A percentile compares a stretch with the other conserved stretches of the same genome.
These are phyloP conservation scores for Anisognathus igniventris DNA, from an alignment of 2,797 vertebrate species.

Conservation along the genomic window DNA sequence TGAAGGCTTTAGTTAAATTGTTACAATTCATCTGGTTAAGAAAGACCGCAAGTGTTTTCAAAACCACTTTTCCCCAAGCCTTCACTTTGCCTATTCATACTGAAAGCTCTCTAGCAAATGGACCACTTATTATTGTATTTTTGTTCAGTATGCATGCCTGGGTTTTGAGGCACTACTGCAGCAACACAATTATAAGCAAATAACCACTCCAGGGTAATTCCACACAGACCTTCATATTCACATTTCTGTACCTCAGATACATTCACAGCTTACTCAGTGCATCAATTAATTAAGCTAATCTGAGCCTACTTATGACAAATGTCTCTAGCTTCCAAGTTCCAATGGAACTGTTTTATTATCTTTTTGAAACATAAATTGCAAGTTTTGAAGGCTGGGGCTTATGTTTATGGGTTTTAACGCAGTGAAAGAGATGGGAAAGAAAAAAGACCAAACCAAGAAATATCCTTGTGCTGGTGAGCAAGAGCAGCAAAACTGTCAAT, in stretches of 20 bases:
- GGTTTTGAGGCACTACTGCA: background rate
- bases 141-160: background rate
- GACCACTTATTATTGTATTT: background rate
- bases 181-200: background rate
- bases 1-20: background rate
- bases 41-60: background rate
- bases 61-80: background rate
- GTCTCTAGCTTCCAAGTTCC: background rate
- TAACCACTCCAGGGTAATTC: background rate
- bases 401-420: background rate
- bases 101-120: background rate
- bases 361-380: background rate
- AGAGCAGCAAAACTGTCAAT: background rate
- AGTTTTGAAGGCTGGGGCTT: background rate
- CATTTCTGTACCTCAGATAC: background rate
- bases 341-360: background rate
- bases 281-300: background rate
- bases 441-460: background rate
- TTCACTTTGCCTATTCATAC: background rate
- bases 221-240: background rate
- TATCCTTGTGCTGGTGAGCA: background rate
- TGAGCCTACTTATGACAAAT: background rate
- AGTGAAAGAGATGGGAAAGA: background rate
- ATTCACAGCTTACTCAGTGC: background rate
- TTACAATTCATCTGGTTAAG: background rate